phyloP scores from a whole-genome alignment of 2,888 invertebrate genomes.

The Parthenolecanium corni region DNA sequence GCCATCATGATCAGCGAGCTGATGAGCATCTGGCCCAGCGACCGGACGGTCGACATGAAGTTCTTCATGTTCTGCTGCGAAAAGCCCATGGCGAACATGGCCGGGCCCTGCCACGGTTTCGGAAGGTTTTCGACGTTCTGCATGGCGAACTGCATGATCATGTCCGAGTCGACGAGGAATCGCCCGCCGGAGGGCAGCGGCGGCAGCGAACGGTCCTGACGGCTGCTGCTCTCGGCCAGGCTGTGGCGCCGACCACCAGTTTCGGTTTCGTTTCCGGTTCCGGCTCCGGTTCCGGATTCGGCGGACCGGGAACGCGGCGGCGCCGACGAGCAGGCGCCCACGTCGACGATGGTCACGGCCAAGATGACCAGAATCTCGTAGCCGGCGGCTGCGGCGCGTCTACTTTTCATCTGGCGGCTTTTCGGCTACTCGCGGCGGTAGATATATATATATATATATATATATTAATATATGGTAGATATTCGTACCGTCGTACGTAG shows the following conservation, averaged over 20 bases:
- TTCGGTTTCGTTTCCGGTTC: not conserved
- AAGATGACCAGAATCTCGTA: too few species aligned
- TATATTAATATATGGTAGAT: too few species aligned
- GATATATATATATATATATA: too few species aligned
- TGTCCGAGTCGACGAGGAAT: constrained; percentile 4
- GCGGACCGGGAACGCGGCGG: not conserved
- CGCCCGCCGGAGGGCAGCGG: not conserved
- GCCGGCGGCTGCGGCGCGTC: too few species aligned
- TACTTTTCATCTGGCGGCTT: too few species aligned
- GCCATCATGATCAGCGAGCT: constrained; percentile 19
- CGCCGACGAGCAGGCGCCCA: not conserved
- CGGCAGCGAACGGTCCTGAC: not conserved
- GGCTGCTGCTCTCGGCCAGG: not conserved
- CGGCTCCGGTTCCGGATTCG: not conserved
- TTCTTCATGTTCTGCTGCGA: constrained; percentile 18
- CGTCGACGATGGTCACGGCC: too few species aligned
- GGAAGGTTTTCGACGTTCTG: constrained; percentile 5
- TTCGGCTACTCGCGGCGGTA: too few species aligned
- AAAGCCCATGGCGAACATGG: constrained; percentile 18
- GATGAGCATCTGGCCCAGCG: constrained; percentile 17
- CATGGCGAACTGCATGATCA: not conserved
- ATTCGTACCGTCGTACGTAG: too few species aligned
- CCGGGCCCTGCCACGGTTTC: constrained; percentile 5
- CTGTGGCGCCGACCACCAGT: not conserved
- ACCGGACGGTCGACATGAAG: constrained; percentile 16